phyloP scores from a whole-genome alignment of 1,140 invertebrate species.

The Brachionus asplanchnoidis region DNA sequence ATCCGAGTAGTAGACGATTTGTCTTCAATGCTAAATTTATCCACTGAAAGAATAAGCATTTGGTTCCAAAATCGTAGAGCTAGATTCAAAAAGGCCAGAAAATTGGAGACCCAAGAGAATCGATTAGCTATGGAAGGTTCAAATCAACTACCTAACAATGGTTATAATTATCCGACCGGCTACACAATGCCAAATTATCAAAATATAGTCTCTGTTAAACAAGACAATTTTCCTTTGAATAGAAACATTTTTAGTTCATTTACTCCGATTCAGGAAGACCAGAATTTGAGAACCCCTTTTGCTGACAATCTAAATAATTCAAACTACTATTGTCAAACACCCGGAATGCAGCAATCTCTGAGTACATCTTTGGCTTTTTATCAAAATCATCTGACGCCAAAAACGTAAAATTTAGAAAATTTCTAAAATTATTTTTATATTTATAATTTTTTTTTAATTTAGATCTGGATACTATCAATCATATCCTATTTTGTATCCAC shows the following conservation, averaged over 20 bases:
- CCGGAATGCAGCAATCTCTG: neutral
- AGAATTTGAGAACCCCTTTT: neutral
- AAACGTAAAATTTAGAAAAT: neutral
- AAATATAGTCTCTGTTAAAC: neutral
- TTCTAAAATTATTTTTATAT: neutral
- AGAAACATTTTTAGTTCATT: slow-evolving; percentile 12
- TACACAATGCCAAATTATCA: neutral
- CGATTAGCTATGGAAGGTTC: neutral
- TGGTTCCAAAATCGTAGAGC: slow-evolving; percentile 42
- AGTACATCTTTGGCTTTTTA: neutral
- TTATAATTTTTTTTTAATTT: neutral
- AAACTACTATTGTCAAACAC: neutral
- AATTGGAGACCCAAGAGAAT: slow-evolving; percentile 26
- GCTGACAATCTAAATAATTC: neutral
- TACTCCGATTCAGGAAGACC: neutral
- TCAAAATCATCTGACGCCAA: neutral
- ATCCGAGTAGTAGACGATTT: slow-evolving; percentile 35
- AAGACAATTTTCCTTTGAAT: neutral
- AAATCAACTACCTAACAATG: neutral
- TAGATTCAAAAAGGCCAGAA: slow-evolving; percentile 35
- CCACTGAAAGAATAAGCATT: neutral
- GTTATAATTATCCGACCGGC: neutral
- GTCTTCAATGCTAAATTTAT: slow-evolving; percentile 38
- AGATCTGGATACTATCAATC: neutral
- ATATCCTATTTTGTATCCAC: neutral